A percentile compares a stretch with the other conserved stretches of the same genome.
Evolutionary conservation across 1,140 invertebrate genomes (phyloP).

Genomic region (Triops cancriformis): DNA sequence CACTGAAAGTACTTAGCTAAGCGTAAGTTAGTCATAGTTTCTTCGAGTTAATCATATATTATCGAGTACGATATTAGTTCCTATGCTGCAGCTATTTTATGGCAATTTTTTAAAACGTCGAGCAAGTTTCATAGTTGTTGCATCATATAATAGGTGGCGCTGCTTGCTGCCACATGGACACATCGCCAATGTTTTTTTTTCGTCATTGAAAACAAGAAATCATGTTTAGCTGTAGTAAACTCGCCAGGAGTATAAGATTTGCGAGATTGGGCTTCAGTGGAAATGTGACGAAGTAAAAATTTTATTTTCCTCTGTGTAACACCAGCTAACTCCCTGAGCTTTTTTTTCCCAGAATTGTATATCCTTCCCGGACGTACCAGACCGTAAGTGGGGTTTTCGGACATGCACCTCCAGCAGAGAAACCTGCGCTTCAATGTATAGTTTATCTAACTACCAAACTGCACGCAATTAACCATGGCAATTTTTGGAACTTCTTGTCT

Average conservation of each 20-base stretch:
- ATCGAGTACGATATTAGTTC: no score
- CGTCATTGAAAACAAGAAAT: constrained; percentile 12
- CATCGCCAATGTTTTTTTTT: neutral
- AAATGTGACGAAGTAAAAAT: neutral
- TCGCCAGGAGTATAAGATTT: neutral
- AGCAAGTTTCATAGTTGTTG: no score
- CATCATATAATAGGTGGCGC: no score
- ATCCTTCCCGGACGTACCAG: neutral
- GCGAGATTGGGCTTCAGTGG: neutral
- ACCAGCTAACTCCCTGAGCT: neutral
- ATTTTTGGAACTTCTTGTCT: neutral
- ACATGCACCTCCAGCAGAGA: neutral
- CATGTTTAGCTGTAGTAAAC: neutral
- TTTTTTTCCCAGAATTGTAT: neutral
- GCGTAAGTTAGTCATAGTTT: no score
- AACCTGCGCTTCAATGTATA: constrained; percentile 16
- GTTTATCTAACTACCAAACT: neutral
- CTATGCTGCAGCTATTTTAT: no score
- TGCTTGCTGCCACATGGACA: no score
- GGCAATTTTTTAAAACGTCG: no score
- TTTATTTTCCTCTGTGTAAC: neutral
- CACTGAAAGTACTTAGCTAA: no score
- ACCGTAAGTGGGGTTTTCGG: neutral
- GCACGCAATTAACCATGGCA: neutral
- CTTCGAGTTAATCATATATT: no score